Percentiles rank a stretch among this genome's conserved stretches.
phyloP scores from a whole-genome alignment of 2,113 vertebrate species.

The Takifugu bimaculatus region DNA sequence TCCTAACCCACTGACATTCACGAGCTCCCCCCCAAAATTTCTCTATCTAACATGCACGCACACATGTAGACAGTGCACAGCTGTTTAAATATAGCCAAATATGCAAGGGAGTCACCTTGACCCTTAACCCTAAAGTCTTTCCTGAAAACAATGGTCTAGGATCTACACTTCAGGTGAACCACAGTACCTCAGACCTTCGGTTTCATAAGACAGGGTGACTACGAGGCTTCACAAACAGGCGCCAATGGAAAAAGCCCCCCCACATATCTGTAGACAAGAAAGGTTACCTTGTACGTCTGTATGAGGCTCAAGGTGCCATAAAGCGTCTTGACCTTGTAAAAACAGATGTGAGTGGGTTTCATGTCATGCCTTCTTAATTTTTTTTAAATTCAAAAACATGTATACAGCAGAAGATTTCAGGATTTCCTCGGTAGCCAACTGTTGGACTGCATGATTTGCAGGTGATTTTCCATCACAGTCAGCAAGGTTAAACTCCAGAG shows the following conservation, averaged over 20 bases:
- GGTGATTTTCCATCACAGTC: constrained; percentile 76
- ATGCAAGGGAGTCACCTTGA: background rate
- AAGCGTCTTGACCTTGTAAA: background rate
- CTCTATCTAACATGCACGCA: background rate
- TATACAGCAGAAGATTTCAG: constrained; percentile 12
- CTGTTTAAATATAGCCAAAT: background rate
- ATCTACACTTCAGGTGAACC: background rate
- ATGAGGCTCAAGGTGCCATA: background rate
- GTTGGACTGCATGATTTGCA: constrained; percentile 61
- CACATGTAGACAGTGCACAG: constrained; percentile 5
- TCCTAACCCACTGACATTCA: constrained; percentile 22
- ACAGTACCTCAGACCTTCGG: background rate
- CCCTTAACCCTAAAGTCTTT: background rate
- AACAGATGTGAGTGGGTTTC: too few species aligned
- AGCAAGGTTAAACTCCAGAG: constrained; percentile 81
- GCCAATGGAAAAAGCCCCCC: background rate
- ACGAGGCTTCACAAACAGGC: background rate
- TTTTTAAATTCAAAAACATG: background rate
- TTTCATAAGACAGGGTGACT: background rate
- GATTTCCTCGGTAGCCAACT: constrained; percentile 50
- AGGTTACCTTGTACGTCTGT: background rate
- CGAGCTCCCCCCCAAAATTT: constrained; percentile 4
- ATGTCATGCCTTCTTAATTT: too few species aligned
- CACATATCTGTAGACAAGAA: background rate
- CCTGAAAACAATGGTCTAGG: background rate